A percentile compares a stretch with the other conserved stretches of the same genome.
Conservation (phyloP, 2,113 vertebrate species). For the Phylloscopus trochiloides region DNA sequence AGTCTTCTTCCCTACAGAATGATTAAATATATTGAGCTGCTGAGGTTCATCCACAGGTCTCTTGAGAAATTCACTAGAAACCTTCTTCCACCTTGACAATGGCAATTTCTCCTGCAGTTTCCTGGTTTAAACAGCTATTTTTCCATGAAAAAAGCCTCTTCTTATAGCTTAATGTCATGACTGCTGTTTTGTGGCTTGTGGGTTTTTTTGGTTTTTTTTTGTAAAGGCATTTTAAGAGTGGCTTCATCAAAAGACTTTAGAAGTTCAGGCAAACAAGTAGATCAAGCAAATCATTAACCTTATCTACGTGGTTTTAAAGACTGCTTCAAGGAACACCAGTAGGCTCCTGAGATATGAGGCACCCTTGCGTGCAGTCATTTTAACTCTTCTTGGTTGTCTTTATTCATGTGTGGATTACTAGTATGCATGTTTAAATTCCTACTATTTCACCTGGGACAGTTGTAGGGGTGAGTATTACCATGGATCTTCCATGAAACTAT, state of each 20-base stretch:
- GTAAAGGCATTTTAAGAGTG: neutral
- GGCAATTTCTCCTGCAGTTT: neutral
- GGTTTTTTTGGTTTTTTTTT: accelerated
- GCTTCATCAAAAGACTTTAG: neutral
- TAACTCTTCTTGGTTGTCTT: neutral
- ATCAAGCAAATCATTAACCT: neutral
- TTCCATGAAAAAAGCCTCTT: neutral
- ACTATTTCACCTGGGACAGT: neutral
- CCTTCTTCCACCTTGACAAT: neutral
- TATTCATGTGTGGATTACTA: neutral
- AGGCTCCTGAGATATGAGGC: neutral
- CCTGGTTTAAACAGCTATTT: neutral
- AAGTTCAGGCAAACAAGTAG: neutral
- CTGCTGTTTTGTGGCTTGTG: neutral
- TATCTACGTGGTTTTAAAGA: neutral
- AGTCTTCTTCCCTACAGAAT: neutral
- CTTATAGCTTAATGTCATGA: neutral
- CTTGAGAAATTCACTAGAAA: neutral
- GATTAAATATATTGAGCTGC: neutral
- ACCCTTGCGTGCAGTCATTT: neutral
- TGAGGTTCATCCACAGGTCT: neutral
- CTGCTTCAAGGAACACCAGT: neutral
- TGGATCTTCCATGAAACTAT: neutral
- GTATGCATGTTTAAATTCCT: neutral
- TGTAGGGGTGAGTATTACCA: neutral